These are phyloP conservation scores for Ammospiza caudacuta DNA, from an alignment of 2,113 vertebrate genomes.

Conservation along the genomic window DNA sequence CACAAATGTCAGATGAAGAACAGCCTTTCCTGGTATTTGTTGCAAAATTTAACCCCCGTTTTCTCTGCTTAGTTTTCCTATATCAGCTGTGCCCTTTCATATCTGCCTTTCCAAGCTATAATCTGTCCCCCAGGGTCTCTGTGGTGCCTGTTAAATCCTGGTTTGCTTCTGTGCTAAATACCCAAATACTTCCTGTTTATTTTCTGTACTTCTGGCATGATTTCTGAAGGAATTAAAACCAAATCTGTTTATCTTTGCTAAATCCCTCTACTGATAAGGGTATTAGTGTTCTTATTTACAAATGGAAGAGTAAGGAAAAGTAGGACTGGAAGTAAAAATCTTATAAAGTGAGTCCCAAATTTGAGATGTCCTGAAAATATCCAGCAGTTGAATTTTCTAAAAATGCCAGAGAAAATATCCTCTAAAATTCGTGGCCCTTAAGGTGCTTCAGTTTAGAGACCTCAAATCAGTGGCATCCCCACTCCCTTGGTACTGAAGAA, in stretches of 20 bases:
- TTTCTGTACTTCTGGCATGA: slow-evolving; percentile 35
- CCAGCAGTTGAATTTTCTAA: background rate
- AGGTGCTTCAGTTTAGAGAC: background rate
- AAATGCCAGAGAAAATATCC: background rate
- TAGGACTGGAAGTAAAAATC: background rate
- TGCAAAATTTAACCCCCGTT: background rate
- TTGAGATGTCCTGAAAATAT: background rate
- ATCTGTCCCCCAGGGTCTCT: background rate
- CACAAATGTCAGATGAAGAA: background rate
- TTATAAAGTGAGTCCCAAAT: background rate
- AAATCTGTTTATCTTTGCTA: slow-evolving; percentile 63
- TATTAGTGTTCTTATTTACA: slow-evolving; percentile 39
- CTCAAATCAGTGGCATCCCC: background rate
- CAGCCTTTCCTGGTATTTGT: background rate
- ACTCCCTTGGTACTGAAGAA: background rate
- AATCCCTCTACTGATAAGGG: slow-evolving; percentile 45
- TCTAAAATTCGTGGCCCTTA: background rate
- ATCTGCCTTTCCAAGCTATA: background rate
- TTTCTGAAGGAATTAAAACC: slow-evolving; percentile 51
- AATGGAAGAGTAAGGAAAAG: background rate
- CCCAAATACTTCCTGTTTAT: slow-evolving; percentile 54
- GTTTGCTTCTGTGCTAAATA: background rate
- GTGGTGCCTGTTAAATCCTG: background rate
- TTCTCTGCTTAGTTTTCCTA: background rate
- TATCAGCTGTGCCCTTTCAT: background rate